Base-by-base conservation (phyloP, 2,888 invertebrate genomes). In the Imbricaverruca yamaguchii region DNA sequence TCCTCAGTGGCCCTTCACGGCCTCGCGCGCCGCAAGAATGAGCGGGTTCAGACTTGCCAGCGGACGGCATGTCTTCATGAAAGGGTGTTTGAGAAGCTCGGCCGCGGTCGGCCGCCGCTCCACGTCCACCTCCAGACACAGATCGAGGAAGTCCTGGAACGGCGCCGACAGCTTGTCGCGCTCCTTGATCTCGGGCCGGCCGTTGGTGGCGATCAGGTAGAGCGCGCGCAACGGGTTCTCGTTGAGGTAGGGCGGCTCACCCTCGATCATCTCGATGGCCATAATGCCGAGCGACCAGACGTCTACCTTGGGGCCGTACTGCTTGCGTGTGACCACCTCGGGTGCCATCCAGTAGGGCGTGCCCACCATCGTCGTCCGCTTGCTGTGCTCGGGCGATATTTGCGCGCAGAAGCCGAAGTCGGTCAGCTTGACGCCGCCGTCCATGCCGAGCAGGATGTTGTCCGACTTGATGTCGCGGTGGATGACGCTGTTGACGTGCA, bases 221-320 rank as follows among this genome's bases (percentile, higher is more conserved):
- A 98, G 90, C 21, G 98, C 97, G 84, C 94, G 89, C 55, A 97
- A 87, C 0, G 97, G 97, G 0, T 96, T 93, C 87, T 98, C 98
- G 85, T 96, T 94, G 87, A 98, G 91, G 87, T 98, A 98, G 0
- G 98, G 98, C 0, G 98, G 98, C 86, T 97, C 95, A 0, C 98
- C 98, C 87, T 98, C 97, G 80, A 98, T 93, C 95, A 95, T 95
- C 88, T 96, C 96, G 81, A 98, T 96, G 0, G 96, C 95, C 97
- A 98, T 97, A 83, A 98, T 98, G 21, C 97, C 97, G 81, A 98
- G 89, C 0, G 96, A 96, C 96, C 96, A 96, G 69, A 96, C 94
- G 86, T 96, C 96, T 0, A 96, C 93, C 85, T 95, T 95, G 53
- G 83, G 89, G 15, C 90, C 90, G 85, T 91, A 90, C 84, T 89